Base-by-base conservation (phyloP, 2,888 invertebrate genomes). In the Meliscaeva auricollis region DNA sequence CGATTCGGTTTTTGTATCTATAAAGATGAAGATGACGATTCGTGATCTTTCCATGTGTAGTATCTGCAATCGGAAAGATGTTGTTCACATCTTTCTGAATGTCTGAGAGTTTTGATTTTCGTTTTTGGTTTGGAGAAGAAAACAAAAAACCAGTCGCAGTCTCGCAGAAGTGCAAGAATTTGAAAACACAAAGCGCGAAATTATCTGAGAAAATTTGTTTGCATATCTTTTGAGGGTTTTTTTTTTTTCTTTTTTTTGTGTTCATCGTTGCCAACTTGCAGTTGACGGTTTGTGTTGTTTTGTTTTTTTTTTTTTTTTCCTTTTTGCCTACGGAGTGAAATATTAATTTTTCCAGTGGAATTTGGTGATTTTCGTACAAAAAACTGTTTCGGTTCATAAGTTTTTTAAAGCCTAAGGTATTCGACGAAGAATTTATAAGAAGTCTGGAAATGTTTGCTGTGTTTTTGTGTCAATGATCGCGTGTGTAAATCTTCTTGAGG, bases 151-250 rank as follows among this genome's bases (percentile, higher is more conserved):
- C 74, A 41, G 60, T 75, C 84, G 60, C 62, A 79, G 66, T 66
- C 60, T 72, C 75, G 60, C n/a, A n/a, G n/a, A 41, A 66, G 60
- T 66, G 48, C 66, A 66, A 66, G 56, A 84, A 80, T 84, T 70
- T 54, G 35, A 26, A 64, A 64, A 72, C 20, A 60, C 60, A 17
- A 69, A 64, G 56, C 78, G 46, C 68, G 48, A 38, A 79, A 79
- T 56, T 74, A 32, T 50, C 60, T 54, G 54, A 15, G 44, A 26
- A 17, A 32, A 26, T 35, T 56, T 48, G 52, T 41, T 54, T 58
- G 32, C 66, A 32, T 32, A 11, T 54, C 54, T 66, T 44, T 41
- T n/a, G n/a, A 15, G 8, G 6, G 44, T 20, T 69, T 68, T 22
- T 41, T 13, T 64, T 30, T 20, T 69, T 68, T 22, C 30, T 13